phyloP scores from a whole-genome alignment of 2,888 invertebrate species.

The Ferrisia virgata region DNA sequence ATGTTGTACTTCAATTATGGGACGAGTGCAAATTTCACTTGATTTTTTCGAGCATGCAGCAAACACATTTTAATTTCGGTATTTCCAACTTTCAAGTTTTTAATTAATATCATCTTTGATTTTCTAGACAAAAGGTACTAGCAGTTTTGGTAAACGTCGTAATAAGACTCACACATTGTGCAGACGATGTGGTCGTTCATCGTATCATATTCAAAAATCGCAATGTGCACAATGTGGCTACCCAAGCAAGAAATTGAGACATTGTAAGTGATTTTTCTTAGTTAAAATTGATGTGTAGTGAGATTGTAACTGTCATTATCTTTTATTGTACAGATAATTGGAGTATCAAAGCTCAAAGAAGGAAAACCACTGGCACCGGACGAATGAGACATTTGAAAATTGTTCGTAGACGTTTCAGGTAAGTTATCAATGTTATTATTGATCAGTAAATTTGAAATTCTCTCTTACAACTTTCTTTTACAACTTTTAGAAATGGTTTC shows the following conservation, averaged over 20 bases:
- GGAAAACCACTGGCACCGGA: slow-evolving; percentile 99
- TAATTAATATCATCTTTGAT: not conserved
- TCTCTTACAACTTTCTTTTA: slow-evolving; percentile 25
- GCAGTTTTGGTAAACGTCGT: slow-evolving; percentile 99
- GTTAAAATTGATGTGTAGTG: not conserved
- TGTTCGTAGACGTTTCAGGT: slow-evolving; percentile 78
- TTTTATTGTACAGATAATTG: slow-evolving; percentile 78
- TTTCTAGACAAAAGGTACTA: slow-evolving; percentile 97
- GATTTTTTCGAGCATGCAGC: not conserved
- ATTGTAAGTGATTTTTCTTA: slow-evolving; percentile 72
- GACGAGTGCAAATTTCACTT: not conserved
- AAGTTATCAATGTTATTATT: not conserved
- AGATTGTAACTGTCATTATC: not conserved
- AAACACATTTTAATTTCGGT: not conserved
- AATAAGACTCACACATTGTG: slow-evolving; percentile 99
- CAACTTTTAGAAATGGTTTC: slow-evolving; percentile 74
- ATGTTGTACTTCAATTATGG: not conserved
- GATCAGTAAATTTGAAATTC: not conserved
- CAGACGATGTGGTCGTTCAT: slow-evolving; percentile 94
- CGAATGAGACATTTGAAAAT: slow-evolving; percentile 94
- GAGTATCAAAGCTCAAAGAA: slow-evolving; percentile 97
- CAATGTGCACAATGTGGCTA: slow-evolving; percentile 98
- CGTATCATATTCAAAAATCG: slow-evolving; percentile 98
- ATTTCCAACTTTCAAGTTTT: not conserved
- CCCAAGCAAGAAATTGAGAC: slow-evolving; percentile 88